Percentiles rank a stretch among this genome's conserved stretches.
Evolutionary conservation across 2,888 invertebrate genomes (phyloP).

Genomic region (Nomada hirtipes): DNA sequence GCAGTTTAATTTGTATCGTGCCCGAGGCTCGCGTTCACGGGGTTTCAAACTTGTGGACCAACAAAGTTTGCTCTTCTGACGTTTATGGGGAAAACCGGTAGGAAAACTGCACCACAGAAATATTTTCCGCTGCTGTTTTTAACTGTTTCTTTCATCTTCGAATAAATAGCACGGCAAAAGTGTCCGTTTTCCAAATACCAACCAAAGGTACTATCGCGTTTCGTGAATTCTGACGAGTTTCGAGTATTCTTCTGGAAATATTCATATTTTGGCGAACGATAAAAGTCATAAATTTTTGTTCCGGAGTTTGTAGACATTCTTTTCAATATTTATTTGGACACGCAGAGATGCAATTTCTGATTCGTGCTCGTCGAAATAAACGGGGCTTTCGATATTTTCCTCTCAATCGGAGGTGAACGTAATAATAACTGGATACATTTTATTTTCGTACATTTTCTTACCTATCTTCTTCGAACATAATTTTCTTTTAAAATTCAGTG

Average conservation of each 20-base stretch:
- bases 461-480: no score
- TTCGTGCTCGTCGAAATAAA: no score
- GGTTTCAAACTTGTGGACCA: conserved; percentile 48
- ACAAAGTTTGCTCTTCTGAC: conserved; percentile 49
- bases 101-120: conserved; percentile 24
- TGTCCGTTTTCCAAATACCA: conserved; percentile 1
- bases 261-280: no score
- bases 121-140: conserved; percentile 47
- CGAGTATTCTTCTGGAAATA: not conserved
- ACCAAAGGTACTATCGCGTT: not conserved
- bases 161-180: conserved; percentile 23
- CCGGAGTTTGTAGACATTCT: not conserved
- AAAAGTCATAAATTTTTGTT: no score
- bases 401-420: no score
- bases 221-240: not conserved
- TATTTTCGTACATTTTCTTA: no score
- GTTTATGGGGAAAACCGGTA: conserved; percentile 11
- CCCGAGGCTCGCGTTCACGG: conserved; percentile 42
- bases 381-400: no score
- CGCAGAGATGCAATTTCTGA: no score
- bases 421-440: no score
- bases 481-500: no score
- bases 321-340: no score
- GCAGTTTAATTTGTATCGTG: conserved; percentile 57
- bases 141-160: conserved; percentile 42